Percentiles rank a stretch among this genome's conserved stretches.
Evolutionary conservation across 2,797 vertebrate genomes (phyloP).

Genomic region (Anabas testudineus): DNA sequence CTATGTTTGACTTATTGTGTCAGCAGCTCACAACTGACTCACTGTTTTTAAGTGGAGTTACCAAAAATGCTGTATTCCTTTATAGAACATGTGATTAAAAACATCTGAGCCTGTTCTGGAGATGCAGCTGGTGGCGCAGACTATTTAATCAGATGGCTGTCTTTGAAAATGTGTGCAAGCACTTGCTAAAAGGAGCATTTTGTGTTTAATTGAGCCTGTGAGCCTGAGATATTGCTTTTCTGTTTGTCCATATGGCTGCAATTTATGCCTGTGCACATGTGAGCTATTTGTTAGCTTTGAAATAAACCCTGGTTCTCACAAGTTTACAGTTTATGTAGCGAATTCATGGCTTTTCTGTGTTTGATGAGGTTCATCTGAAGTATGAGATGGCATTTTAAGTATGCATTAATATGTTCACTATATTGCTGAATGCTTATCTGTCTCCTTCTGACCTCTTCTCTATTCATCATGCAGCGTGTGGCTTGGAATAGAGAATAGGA

Average conservation of each 20-base stretch:
- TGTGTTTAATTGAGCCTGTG: conserved; percentile 56
- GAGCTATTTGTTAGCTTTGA: conserved; percentile 20
- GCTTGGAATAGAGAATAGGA: conserved; percentile 23
- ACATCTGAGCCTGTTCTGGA: conserved; percentile 36
- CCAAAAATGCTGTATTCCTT: conserved; percentile 45
- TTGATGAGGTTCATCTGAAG: conserved; percentile 41
- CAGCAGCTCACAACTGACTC: conserved; percentile 29
- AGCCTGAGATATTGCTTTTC: conserved; percentile 49
- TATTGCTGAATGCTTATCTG: conserved; percentile 28
- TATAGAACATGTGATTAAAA: conserved; percentile 51
- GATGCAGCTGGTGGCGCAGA: conserved; percentile 39
- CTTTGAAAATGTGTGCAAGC: conserved; percentile 36
- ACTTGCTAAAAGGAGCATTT: conserved; percentile 37
- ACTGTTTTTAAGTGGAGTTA: conserved; percentile 38
- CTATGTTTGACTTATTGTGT: conserved; percentile 27
- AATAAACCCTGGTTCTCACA: conserved; percentile 28
- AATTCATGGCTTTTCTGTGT: conserved; percentile 44
- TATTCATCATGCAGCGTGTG: conserved; percentile 4
- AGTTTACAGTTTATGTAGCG: conserved; percentile 23
- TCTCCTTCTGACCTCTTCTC: conserved; percentile 12
- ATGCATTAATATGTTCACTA: conserved; percentile 16
- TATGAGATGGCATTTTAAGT: conserved; percentile 23
- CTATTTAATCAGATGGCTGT: conserved; percentile 52
- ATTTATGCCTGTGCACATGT: conserved; percentile 38
- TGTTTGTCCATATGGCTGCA: conserved; percentile 57